Evolutionary conservation across 2,113 vertebrate species (phyloP), one percentile per base, ranked within the genome.

Genomic region (Theropithecus gelada): DNA sequence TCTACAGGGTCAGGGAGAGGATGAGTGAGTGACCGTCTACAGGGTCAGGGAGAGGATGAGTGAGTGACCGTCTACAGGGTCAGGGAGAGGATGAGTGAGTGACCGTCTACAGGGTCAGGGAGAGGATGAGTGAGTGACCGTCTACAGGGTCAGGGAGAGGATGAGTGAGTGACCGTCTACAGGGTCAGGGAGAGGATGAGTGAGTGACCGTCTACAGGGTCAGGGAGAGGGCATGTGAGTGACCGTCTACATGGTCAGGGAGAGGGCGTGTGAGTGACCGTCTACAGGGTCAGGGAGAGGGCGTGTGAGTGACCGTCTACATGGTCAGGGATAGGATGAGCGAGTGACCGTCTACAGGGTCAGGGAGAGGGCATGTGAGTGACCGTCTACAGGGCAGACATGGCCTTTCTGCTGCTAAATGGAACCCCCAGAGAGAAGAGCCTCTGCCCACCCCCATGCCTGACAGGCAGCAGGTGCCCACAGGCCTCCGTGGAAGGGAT

Each of bases 241-340:
- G 57, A 59, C 57, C 0, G 0, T 59, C 57, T 59, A 59, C 8
- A 23, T 0, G 6, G 3, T 23, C 22, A 3, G 8, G 23, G 23
- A 59, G 8, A 59, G 9, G 38, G 1, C 2, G 2, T 4, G 8
- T 0, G 10, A 17, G 3, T 18, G 72, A 3, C 20, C 1, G 0
- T 13, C 66, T 8, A 1, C 6, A 5, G 5, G 59, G 23, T 50
- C 57, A 8, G 23, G 8, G 8, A 25, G 22, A 59, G 9, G 22
- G 6, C 3, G 2, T 3, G 10, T 1, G 10, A 17, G 4, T 18
- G 72, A 3, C 20, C 2, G 0, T 20, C 57, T 6, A 2, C 8
- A 5, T 0, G 48, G 13, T 50, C 57, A 8, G 8, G 57, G 23
- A 59, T 8, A 59, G 1, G 38, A 3, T 2, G 3, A 4, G 8